Evolutionary conservation across 2,888 invertebrate genomes (phyloP).

Genomic region (Lordiphosa andalusiaca): DNA sequence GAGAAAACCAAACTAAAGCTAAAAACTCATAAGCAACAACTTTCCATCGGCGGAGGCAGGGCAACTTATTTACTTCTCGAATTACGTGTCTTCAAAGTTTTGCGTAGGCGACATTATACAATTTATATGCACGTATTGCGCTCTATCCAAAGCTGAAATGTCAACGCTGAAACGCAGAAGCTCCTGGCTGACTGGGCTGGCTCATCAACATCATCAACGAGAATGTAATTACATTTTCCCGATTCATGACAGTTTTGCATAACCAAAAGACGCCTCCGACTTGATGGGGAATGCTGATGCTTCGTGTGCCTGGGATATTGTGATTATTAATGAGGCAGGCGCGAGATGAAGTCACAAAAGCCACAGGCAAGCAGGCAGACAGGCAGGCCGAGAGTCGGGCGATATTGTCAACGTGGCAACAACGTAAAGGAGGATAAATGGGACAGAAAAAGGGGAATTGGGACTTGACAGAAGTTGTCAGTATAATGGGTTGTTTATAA

Average conservation of each 20-base stretch:
- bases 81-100: conserved; percentile 64
- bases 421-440: neutral
- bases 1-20: conserved; percentile 9
- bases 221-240: conserved; percentile 68
- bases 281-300: conserved; percentile 1
- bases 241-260: conserved; percentile 60
- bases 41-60: conserved; percentile 35
- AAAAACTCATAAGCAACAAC: conserved; percentile 35
- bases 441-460: conserved; percentile 1
- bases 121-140: conserved; percentile 74
- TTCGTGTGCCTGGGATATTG: conserved; percentile 47
- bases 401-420: conserved; percentile 12
- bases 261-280: conserved; percentile 17
- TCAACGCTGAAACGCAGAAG: conserved; percentile 15
- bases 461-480: neutral
- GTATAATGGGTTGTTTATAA: conserved; percentile 5
- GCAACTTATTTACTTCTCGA: conserved; percentile 63
- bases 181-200: conserved; percentile 1
- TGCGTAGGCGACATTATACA: conserved; percentile 60
- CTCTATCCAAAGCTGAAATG: conserved; percentile 61
- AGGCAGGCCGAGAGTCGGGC: neutral
- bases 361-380: conserved; percentile 6
- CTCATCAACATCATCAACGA: conserved; percentile 72
- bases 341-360: conserved; percentile 50
- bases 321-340: conserved; percentile 69